Evolutionary conservation across 2,797 vertebrate genomes (phyloP).

Genomic region (Fratercula arctica): DNA sequence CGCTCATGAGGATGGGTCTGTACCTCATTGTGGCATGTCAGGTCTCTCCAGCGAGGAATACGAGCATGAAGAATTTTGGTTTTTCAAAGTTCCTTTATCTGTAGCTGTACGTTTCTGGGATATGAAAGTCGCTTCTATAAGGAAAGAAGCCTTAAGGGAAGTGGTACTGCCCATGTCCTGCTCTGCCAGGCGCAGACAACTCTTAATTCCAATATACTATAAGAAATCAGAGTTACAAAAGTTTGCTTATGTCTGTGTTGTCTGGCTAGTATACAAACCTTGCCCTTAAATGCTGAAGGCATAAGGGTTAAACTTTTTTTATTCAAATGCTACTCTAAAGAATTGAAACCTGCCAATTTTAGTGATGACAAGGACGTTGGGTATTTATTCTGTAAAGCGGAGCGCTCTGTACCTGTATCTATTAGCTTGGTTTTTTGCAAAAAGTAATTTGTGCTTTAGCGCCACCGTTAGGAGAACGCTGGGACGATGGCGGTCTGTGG

Average conservation of each 20-base stretch:
- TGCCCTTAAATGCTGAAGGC: not conserved
- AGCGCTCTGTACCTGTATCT: not conserved
- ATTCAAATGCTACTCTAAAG: not conserved
- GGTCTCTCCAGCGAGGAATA: not conserved
- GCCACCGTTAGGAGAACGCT: slow-evolving; percentile 26
- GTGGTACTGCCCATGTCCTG: not conserved
- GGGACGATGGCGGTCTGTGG: not conserved
- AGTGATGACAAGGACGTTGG: not conserved
- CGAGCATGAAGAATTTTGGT: not conserved
- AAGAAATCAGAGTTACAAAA: not conserved
- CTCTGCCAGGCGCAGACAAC: not conserved
- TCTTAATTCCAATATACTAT: not conserved
- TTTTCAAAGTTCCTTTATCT: not conserved
- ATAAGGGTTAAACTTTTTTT: not conserved
- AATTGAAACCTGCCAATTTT: not conserved
- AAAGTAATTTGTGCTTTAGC: slow-evolving; percentile 9
- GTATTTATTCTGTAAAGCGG: not conserved
- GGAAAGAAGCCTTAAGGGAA: not conserved
- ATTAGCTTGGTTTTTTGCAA: not conserved
- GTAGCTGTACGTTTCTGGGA: not conserved
- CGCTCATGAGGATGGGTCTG: not conserved
- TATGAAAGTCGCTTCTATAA: not conserved
- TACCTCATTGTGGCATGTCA: not conserved
- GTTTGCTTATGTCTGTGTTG: not conserved
- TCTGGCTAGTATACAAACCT: not conserved